Conservation (phyloP, 2,113 vertebrate species). For the Camelus dromedarius region DNA sequence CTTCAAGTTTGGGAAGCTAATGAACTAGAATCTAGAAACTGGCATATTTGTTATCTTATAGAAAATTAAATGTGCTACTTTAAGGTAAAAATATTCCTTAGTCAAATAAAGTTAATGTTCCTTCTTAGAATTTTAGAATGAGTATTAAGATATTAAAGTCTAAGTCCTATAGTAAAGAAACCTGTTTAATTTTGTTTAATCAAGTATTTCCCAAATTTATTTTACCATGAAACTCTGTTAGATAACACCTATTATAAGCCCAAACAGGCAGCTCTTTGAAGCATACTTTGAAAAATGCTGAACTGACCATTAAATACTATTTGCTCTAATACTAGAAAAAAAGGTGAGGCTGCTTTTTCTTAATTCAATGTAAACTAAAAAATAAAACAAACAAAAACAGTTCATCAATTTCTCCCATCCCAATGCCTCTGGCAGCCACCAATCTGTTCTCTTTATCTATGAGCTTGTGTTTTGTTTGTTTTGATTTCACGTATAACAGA, state of each 20-base stretch:
- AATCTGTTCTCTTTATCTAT: too few species aligned
- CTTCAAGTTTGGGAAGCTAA: background rate
- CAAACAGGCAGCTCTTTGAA: background rate
- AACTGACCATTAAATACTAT: background rate
- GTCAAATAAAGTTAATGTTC: background rate
- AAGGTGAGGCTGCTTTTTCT: background rate
- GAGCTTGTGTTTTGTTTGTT: too few species aligned
- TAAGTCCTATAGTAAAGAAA: conserved; percentile 6
- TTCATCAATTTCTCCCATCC: too few species aligned
- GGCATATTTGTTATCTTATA: background rate
- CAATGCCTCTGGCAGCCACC: too few species aligned
- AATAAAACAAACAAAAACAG: too few species aligned
- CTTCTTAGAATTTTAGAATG: background rate
- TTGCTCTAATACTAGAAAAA: conserved; percentile 5
- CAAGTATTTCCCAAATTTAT: background rate
- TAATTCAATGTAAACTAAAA: too few species aligned
- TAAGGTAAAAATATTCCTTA: background rate
- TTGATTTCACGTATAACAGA: too few species aligned
- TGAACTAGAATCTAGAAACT: background rate
- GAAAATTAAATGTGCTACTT: background rate
- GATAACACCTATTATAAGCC: background rate
- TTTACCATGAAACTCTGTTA: background rate
- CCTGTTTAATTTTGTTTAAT: background rate
- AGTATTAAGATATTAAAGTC: background rate
- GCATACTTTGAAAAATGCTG: background rate